Conservation (phyloP, 2,113 vertebrate species). For the Pedionomus torquatus region DNA sequence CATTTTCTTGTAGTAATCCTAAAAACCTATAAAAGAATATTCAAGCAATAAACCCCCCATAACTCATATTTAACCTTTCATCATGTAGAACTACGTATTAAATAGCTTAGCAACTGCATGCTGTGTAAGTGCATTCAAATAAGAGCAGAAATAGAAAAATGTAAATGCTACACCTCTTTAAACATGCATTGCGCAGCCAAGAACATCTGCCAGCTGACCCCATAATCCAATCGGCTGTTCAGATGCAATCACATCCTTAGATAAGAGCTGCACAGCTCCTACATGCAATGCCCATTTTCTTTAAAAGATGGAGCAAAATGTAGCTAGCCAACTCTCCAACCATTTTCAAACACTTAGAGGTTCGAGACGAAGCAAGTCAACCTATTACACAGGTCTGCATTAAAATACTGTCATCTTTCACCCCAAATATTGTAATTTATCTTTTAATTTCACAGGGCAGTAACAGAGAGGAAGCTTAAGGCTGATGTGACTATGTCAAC, state of each 20-base stretch:
- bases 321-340: conserved; percentile 15
- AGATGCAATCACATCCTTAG: conserved; percentile 31
- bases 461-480: neutral
- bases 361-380: neutral
- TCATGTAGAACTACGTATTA: conserved; percentile 63
- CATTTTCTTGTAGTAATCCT: conserved; percentile 49
- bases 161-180: conserved; percentile 53
- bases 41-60: conserved; percentile 44
- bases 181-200: conserved; percentile 45
- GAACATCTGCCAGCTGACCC: conserved; percentile 61
- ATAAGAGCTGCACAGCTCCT: conserved; percentile 28
- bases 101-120: conserved; percentile 45
- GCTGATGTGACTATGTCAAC: neutral
- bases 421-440: neutral
- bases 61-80: conserved; percentile 68
- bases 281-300: conserved; percentile 1
- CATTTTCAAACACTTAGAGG: conserved; percentile 1
- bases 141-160: conserved; percentile 32
- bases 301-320: conserved; percentile 36
- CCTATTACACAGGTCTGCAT: neutral
- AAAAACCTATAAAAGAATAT: conserved; percentile 67
- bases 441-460: conserved; percentile 8
- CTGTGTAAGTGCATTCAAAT: conserved; percentile 47
- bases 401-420: conserved; percentile 1
- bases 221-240: conserved; percentile 49